These are phyloP conservation scores for Dasyornis broadbenti DNA, from an alignment of 2,113 vertebrate species.

Conservation along the genomic window DNA sequence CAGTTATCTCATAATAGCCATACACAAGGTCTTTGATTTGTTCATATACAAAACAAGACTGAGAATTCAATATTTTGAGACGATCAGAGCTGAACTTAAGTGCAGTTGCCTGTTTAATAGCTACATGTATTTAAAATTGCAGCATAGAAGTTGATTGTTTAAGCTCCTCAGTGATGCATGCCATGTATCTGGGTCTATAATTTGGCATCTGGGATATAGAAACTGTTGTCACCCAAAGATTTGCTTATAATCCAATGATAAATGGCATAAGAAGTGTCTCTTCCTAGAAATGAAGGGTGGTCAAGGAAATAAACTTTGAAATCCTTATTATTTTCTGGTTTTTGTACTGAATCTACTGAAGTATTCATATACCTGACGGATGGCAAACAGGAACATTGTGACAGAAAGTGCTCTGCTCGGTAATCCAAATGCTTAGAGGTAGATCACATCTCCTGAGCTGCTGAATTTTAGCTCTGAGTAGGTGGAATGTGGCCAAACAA, in stretches of 20 bases:
- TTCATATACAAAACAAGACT: neutral
- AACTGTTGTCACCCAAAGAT: neutral
- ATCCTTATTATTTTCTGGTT: neutral
- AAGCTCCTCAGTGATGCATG: neutral
- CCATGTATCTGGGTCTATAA: neutral
- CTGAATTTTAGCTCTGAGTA: neutral
- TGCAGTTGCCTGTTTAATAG: neutral
- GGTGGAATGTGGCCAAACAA: constrained; percentile 1
- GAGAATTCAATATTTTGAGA: neutral
- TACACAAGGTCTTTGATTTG: neutral
- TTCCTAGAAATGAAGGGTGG: neutral
- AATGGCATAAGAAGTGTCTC: neutral
- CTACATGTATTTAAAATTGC: neutral
- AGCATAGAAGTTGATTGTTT: neutral
- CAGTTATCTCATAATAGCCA: neutral
- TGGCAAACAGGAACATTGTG: neutral
- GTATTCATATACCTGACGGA: neutral
- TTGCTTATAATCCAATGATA: neutral
- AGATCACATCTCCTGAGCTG: neutral
- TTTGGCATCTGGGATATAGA: neutral
- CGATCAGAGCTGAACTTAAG: neutral
- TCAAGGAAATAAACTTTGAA: neutral
- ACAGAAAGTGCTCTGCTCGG: neutral
- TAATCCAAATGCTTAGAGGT: neutral
- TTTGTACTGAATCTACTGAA: neutral